These are phyloP conservation scores for Leucophenga montana DNA, from an alignment of 2,888 invertebrate species.

Conservation along the genomic window DNA sequence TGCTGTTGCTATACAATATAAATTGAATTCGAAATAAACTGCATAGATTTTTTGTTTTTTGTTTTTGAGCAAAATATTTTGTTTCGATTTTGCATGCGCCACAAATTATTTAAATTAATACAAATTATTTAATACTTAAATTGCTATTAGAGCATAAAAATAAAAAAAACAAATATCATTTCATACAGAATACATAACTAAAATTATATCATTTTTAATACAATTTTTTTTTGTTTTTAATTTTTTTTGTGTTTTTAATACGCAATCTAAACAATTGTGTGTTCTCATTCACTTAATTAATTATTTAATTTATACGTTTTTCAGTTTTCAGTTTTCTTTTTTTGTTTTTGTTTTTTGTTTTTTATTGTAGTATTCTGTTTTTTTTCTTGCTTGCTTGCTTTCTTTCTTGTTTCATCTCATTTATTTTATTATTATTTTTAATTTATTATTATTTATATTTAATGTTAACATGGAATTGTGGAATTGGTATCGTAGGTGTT, in stretches of 20 bases:
- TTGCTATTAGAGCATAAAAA: too few species aligned
- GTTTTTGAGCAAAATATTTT: too few species aligned
- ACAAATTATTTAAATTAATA: too few species aligned
- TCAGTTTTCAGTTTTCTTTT: background rate
- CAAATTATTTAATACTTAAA: too few species aligned
- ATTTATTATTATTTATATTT: conserved; percentile 63
- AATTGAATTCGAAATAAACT: too few species aligned
- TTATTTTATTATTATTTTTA: conserved; percentile 14
- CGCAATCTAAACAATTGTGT: conserved; percentile 26
- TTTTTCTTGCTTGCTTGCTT: background rate
- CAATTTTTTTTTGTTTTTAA: background rate
- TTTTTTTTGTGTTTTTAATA: conserved; percentile 12
- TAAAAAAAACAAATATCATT: too few species aligned
- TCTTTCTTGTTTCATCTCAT: conserved; percentile 18
- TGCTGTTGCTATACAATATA: too few species aligned
- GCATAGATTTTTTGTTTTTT: too few species aligned
- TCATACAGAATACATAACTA: too few species aligned
- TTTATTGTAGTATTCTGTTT: background rate
- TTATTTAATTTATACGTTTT: conserved; percentile 1
- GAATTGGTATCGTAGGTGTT: conserved; percentile 71
- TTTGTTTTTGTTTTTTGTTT: conserved; percentile 12
- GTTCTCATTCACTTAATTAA: background rate
- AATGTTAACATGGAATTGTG: conserved; percentile 73
- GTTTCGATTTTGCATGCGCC: too few species aligned
- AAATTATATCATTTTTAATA: too few species aligned